Conservation (phyloP, 2,113 vertebrate genomes). For the Erythrocercus mccallii region DNA sequence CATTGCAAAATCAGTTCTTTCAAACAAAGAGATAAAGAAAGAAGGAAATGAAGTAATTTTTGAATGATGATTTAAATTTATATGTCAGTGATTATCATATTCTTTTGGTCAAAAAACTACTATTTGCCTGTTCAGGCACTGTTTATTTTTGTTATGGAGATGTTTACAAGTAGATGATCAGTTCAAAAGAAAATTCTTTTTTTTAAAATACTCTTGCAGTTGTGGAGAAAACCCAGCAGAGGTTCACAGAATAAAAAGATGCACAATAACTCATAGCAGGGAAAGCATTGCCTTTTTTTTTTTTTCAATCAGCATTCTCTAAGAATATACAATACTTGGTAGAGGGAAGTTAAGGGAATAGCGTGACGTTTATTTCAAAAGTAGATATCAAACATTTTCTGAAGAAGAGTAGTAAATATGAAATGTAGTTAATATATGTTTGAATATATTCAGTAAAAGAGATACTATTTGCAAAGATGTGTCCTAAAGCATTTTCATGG, state of each 20-base stretch:
- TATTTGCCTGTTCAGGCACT: background rate
- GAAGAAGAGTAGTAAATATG: background rate
- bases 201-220: background rate
- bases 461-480: background rate
- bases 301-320: background rate
- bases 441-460: background rate
- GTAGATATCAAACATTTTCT: background rate
- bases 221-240: background rate
- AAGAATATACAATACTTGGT: background rate
- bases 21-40: background rate
- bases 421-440: background rate
- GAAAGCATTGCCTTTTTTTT: background rate
- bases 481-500: background rate
- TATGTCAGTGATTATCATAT: background rate
- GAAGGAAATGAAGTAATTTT: background rate
- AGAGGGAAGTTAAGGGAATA: background rate
- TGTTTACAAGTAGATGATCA: background rate
- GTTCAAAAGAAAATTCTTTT: background rate
- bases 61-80: background rate
- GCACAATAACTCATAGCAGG: background rate
- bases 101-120: background rate
- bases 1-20: background rate
- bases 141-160: background rate
- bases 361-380: background rate
- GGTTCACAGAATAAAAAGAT: background rate